Evolutionary conservation across 2,797 vertebrate species (phyloP).

Genomic region (Melanotaenia boesemani): DNA sequence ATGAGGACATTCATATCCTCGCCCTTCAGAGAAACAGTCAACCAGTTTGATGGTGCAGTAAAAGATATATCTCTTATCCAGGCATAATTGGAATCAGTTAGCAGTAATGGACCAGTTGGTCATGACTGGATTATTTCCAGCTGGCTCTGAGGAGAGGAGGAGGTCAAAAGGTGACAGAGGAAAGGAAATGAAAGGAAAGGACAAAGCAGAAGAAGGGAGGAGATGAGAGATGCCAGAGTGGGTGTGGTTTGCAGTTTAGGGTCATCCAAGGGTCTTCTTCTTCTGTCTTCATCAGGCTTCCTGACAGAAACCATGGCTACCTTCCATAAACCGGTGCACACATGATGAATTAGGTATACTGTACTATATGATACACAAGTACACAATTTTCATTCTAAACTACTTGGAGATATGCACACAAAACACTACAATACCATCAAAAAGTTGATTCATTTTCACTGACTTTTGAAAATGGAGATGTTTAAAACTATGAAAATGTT

Average conservation of each 20-base stretch:
- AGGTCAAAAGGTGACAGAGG: slow-evolving; percentile 3
- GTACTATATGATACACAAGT: not conserved
- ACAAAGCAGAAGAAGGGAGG: slow-evolving; percentile 12
- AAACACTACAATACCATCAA: not conserved
- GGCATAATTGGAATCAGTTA: slow-evolving; percentile 71
- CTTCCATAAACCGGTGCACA: slow-evolving; percentile 13
- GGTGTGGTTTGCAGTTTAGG: slow-evolving; percentile 51
- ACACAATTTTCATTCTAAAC: not conserved
- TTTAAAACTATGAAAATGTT: not conserved
- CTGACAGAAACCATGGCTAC: slow-evolving; percentile 45
- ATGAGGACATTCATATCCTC: slow-evolving; percentile 44
- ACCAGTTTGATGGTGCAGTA: slow-evolving; percentile 55
- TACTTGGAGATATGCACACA: not conserved
- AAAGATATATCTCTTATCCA: slow-evolving; percentile 53
- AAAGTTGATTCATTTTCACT: not conserved
- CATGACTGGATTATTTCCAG: slow-evolving; percentile 76
- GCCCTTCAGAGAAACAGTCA: slow-evolving; percentile 59
- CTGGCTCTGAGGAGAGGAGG: slow-evolving; percentile 58
- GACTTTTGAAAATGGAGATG: not conserved
- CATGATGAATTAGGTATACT: slow-evolving; percentile 14
- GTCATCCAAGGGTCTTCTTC: slow-evolving; percentile 68
- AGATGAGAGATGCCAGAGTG: slow-evolving; percentile 44
- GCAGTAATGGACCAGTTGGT: slow-evolving; percentile 79
- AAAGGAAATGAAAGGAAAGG: not conserved
- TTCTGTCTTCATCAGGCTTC: slow-evolving; percentile 59